A percentile compares a stretch with the other conserved stretches of the same genome.
Evolutionary conservation across 2,113 vertebrate species (phyloP).

Genomic region (Grus americana): DNA sequence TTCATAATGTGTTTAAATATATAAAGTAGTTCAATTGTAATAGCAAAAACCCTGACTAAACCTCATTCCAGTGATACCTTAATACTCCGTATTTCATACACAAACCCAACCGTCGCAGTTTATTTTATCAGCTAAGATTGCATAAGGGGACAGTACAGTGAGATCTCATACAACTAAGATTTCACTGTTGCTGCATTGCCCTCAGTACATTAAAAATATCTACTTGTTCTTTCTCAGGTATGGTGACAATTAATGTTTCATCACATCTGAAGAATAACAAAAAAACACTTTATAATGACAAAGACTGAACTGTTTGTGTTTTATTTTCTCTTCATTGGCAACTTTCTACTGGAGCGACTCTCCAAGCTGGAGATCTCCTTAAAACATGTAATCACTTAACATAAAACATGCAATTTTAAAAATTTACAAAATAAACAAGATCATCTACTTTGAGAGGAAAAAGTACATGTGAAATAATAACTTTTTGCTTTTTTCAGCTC

Average conservation of each 20-base stretch:
- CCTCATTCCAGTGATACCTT: neutral
- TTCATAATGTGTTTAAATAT: neutral
- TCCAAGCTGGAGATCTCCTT: neutral
- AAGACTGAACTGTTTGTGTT: neutral
- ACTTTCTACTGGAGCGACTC: neutral
- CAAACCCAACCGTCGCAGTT: accelerated
- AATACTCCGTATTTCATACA: neutral
- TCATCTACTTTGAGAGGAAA: neutral
- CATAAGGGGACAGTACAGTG: neutral
- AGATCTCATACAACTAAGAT: neutral
- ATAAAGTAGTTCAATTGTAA: neutral
- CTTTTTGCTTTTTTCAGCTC: neutral
- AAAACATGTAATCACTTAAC: neutral
- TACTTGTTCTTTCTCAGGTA: neutral
- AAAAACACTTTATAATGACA: neutral
- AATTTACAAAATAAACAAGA: neutral
- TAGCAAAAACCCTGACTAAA: neutral
- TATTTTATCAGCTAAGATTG: neutral
- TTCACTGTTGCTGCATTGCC: neutral
- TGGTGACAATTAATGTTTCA: neutral
- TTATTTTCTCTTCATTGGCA: neutral
- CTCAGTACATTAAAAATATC: neutral
- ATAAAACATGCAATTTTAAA: neutral
- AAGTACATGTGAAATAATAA: neutral
- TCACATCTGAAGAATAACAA: neutral